Evolutionary conservation across 2,888 invertebrate species (phyloP), one percentile per base, ranked within the genome.

Genomic region (Heterodera filipjevi): DNA sequence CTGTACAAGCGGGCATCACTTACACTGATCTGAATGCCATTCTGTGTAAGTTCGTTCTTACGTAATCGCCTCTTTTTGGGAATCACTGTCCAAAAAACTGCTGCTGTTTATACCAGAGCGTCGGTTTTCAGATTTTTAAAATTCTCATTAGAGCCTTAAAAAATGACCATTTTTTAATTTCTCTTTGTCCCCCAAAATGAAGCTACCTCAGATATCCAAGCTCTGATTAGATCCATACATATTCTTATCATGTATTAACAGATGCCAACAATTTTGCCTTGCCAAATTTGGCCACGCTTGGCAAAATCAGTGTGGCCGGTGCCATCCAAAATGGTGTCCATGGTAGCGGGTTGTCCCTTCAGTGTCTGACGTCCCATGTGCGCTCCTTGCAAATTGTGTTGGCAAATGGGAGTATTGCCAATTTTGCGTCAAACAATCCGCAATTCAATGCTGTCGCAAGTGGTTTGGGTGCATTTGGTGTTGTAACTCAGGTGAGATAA

Each of bases 261-360:
- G 72, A 72, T 30, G 46, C 72, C 46, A 53, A 32, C 46, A 53
- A 53, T 30, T 59, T 59, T 49, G 75, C 75, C 8, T 32, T 75
- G 14, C 30, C 49, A 19, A 75, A 30, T 32, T 39, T 59, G 64
- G 75, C 75, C 3, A 30, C 75, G 2, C 14, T 64, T 30, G 49
- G 19, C 39, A 64, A 75, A 59, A 64, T 75, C 14, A 33, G 64
- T 33, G 64, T 75, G 16, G 75, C 19, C 64, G 75, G 75, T 1
- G 75, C 75, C 64, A 59, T n/a, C 32, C 75, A 75, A n/a, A 75
- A 64, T 5, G 22, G 75, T 22, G 64, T 14, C 39, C 75, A 75
- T 64, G 75, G 75, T 30, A 75, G 75, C 33, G 75, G 75, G 5
- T 3, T 59, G 8, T 27, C 32, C 53, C 19, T 19, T 19, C n/a